These are phyloP conservation scores for Formica aserva DNA, from an alignment of 2,888 invertebrate species.

Conservation along the genomic window DNA sequence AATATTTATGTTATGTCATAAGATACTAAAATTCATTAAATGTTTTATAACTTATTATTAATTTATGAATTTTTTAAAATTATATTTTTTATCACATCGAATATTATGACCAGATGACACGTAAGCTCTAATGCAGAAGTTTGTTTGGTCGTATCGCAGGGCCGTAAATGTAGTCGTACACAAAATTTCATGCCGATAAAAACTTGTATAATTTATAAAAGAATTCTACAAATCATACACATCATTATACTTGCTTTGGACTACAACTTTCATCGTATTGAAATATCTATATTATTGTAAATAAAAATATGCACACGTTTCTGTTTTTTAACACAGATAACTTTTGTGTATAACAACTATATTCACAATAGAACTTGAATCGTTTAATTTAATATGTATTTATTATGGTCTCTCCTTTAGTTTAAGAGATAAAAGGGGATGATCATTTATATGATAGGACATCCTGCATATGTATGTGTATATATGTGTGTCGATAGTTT, in stretches of 20 bases:
- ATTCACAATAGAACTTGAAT: neutral
- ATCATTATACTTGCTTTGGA: too few relatives aligned
- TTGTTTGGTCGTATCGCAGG: too few relatives aligned
- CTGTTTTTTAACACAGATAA: neutral
- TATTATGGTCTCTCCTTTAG: neutral
- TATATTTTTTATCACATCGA: neutral
- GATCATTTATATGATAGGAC: neutral
- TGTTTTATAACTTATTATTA: neutral
- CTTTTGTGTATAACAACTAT: neutral
- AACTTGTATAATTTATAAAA: too few relatives aligned
- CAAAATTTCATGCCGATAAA: too few relatives aligned
- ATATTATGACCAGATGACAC: too few relatives aligned
- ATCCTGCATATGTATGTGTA: neutral
- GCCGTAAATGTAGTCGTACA: too few relatives aligned
- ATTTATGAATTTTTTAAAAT: neutral
- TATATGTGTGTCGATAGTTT: constrained; percentile 48
- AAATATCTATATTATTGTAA: neutral
- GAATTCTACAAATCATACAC: too few relatives aligned
- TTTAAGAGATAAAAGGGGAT: neutral
- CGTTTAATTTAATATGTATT: neutral
- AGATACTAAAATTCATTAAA: neutral
- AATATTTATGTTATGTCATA: neutral
- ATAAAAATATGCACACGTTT: neutral
- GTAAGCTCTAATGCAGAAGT: too few relatives aligned
- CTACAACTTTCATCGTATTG: neutral